Evolutionary conservation across 2,113 vertebrate genomes (phyloP).

Genomic region (Pteruthius melanotis): DNA sequence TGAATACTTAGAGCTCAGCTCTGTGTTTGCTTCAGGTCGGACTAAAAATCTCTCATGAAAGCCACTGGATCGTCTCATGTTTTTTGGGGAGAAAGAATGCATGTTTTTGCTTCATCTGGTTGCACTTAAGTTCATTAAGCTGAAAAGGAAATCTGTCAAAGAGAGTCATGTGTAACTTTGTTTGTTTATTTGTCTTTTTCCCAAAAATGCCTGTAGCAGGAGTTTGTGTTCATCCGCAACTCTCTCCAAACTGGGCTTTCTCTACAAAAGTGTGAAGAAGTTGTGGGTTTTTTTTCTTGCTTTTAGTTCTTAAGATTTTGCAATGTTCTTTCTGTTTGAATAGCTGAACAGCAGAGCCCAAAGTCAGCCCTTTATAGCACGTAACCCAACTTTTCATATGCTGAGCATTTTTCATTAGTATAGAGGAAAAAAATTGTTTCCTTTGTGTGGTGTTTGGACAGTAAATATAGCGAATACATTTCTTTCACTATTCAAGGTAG

Average conservation of each 20-base stretch:
- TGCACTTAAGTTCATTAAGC: slow-evolving; percentile 37
- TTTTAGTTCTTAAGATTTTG: slow-evolving; percentile 51
- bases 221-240: not conserved
- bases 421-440: slow-evolving; percentile 23
- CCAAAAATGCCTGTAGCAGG: not conserved
- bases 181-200: slow-evolving; percentile 13
- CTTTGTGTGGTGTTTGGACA: not conserved
- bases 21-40: not conserved
- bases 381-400: slow-evolving; percentile 67
- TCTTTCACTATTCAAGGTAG: not conserved
- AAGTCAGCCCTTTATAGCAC: slow-evolving; percentile 50
- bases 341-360: slow-evolving; percentile 59
- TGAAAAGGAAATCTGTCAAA: not conserved
- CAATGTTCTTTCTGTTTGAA: slow-evolving; percentile 56
- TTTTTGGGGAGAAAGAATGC: not conserved
- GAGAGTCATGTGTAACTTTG: not conserved
- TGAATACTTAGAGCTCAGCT: not conserved
- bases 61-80: not conserved
- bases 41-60: not conserved
- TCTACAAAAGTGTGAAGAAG: slow-evolving; percentile 45
- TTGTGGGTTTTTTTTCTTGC: not conserved
- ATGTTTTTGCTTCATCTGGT: not conserved
- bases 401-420: slow-evolving; percentile 56
- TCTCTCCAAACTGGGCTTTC: not conserved
- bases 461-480: not conserved